Percentiles rank a stretch among this genome's conserved stretches.
phyloP scores from a whole-genome alignment of 2,113 vertebrate genomes.

The Muntiacus muntjak region DNA sequence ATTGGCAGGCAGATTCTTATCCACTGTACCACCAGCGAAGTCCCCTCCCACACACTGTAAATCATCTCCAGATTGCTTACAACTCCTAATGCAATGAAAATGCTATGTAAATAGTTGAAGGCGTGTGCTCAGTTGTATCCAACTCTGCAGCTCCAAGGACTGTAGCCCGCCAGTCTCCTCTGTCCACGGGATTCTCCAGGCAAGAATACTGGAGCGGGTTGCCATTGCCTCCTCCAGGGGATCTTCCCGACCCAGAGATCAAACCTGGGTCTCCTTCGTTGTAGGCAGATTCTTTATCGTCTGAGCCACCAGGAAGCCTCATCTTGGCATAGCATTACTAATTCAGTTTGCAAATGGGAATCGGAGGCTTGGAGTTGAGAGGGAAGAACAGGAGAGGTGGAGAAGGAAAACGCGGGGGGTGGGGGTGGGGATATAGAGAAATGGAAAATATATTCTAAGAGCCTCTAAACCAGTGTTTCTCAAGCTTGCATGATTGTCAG shows the following conservation, averaged over 20 bases:
- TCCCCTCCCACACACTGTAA: not conserved
- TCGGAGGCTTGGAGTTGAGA: not conserved
- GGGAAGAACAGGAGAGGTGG: not conserved
- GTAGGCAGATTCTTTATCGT: not conserved
- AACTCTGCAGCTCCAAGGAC: not conserved
- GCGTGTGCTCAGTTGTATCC: not conserved
- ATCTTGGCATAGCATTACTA: not conserved
- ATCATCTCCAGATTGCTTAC: not conserved
- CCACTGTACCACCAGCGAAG: not conserved
- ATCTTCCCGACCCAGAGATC: not conserved
- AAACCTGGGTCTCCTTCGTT: not conserved
- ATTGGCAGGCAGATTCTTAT: not conserved
- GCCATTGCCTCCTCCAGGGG: not conserved
- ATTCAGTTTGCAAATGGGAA: not conserved
- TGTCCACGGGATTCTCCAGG: not conserved
- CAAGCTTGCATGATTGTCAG: not conserved
- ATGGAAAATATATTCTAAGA: not conserved
- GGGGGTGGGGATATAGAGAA: not conserved
- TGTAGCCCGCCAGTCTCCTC: not conserved
- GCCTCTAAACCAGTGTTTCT: not conserved
- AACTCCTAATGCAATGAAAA: not conserved
- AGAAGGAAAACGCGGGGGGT: not conserved
- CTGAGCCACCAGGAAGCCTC: not conserved
- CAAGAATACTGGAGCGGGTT: not conserved
- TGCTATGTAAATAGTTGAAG: not conserved